These are phyloP conservation scores for Piliocolobus tephrosceles DNA, from an alignment of 2,113 vertebrate genomes.

Conservation along the genomic window DNA sequence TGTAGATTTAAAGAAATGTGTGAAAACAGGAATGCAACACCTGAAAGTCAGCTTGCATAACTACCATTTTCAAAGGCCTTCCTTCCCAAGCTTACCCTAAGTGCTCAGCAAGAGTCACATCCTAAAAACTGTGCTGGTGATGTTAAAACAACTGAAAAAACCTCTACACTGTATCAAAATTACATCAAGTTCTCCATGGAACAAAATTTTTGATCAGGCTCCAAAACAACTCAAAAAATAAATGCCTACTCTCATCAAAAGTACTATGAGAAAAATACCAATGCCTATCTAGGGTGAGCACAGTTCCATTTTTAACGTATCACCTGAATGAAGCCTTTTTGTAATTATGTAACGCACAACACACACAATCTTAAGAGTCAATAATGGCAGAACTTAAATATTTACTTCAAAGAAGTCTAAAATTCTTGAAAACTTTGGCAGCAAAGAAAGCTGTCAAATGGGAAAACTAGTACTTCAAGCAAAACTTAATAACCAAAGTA, in stretches of 20 bases:
- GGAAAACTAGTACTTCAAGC: slow-evolving; percentile 69
- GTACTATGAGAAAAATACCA: slow-evolving; percentile 29
- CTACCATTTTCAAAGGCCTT: slow-evolving; percentile 44
- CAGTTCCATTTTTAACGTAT: slow-evolving; percentile 29
- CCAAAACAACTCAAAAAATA: slow-evolving; percentile 44
- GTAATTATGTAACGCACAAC: slow-evolving; percentile 2
- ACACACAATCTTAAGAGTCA: slow-evolving; percentile 48
- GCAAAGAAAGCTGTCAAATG: slow-evolving; percentile 74
- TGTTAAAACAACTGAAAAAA: slow-evolving; percentile 34
- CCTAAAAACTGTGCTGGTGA: slow-evolving; percentile 69
- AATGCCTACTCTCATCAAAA: slow-evolving; percentile 35
- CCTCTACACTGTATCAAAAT: slow-evolving; percentile 29
- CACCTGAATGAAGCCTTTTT: slow-evolving; percentile 47
- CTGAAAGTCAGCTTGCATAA: slow-evolving; percentile 57
- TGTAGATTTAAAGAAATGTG: slow-evolving; percentile 64
- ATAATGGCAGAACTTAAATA: slow-evolving; percentile 70
- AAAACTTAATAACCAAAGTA: slow-evolving; percentile 67
- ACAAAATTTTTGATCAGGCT: slow-evolving; percentile 41
- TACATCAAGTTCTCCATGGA: slow-evolving; percentile 24
- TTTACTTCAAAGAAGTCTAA: slow-evolving; percentile 73
- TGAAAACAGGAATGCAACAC: slow-evolving; percentile 50
- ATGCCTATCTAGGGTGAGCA: slow-evolving; percentile 2
- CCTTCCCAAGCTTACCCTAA: slow-evolving; percentile 43
- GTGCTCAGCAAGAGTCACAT: slow-evolving; percentile 39
- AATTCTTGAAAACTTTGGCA: slow-evolving; percentile 68